Evolutionary conservation across 1,140 invertebrate species (phyloP).

Genomic region (Dolichoris vasculosae): DNA sequence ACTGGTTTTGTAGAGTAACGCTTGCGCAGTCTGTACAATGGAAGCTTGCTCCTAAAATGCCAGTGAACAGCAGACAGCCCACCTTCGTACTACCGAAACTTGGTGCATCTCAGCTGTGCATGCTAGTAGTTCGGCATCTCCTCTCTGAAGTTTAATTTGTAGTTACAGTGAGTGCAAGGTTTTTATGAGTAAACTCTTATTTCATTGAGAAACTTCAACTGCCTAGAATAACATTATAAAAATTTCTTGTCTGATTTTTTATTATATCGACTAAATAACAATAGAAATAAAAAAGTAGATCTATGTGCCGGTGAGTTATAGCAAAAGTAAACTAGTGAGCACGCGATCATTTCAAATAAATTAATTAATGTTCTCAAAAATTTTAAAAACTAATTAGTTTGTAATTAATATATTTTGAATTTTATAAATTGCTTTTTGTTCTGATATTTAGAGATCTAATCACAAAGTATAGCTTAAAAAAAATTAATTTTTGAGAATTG

Average conservation of each 20-base stretch:
- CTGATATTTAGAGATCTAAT: not conserved
- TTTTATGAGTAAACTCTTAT: not conserved
- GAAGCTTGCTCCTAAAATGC: not conserved
- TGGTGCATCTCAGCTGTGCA: not conserved
- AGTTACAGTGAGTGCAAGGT: not conserved
- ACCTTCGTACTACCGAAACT: not conserved
- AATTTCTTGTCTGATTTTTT: not conserved
- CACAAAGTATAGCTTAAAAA: not conserved
- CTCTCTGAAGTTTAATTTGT: conserved; percentile 6
- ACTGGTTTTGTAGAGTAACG: not conserved
- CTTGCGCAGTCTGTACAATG: conserved; percentile 22
- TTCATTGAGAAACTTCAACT: not conserved
- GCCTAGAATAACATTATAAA: too few relatives aligned
- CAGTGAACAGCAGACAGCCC: not conserved
- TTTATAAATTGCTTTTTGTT: not conserved
- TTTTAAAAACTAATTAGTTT: too few relatives aligned
- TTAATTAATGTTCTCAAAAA: too few relatives aligned
- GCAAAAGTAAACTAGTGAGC: not conserved
- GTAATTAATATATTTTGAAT: too few relatives aligned
- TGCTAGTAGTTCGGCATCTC: conserved; percentile 25
- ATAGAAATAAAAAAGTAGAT: not conserved
- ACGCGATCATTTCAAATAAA: too few relatives aligned
- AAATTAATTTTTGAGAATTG: not conserved
- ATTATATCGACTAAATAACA: not conserved
- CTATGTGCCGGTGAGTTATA: not conserved